Evolutionary conservation across 2,797 vertebrate genomes (phyloP).

Genomic region (Anguilla marmorata): DNA sequence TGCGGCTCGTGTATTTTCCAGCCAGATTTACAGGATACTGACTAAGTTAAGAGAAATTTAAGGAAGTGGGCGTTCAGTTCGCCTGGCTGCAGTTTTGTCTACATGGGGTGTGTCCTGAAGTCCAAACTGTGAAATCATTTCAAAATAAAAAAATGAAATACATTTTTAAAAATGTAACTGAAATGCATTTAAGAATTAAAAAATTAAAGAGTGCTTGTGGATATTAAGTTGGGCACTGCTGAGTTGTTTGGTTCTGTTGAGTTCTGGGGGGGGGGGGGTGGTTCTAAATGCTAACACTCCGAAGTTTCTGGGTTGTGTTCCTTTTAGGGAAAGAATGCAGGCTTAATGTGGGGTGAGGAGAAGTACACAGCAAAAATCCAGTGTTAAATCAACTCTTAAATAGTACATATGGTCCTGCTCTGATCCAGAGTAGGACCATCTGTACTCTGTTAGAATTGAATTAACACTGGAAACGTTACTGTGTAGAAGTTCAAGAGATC

Average conservation of each 20-base stretch:
- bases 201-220: neutral
- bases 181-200: neutral
- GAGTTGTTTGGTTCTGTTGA: neutral
- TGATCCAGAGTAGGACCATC: too few species aligned
- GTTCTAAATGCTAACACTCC: conserved; percentile 60
- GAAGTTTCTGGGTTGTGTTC: conserved; percentile 26
- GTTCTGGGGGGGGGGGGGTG: conserved; percentile 53
- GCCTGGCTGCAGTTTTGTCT: neutral
- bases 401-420: too few species aligned
- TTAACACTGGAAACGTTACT: too few species aligned
- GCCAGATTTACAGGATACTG: neutral
- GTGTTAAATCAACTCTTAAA: too few species aligned
- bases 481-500: conserved; percentile 48
- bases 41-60: neutral
- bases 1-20: neutral
- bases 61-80: neutral
- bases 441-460: too few species aligned
- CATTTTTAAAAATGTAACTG: neutral
- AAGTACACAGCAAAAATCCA: neutral
- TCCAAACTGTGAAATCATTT: neutral
- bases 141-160: neutral
- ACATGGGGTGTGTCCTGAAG: neutral
- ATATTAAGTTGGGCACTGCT: neutral
- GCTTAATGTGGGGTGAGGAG: conserved; percentile 2
- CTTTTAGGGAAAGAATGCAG: conserved; percentile 6